Evolutionary conservation across 2,888 invertebrate genomes (phyloP), one percentile per base, ranked within the genome.

Genomic region (Rhamnusium bicolor): DNA sequence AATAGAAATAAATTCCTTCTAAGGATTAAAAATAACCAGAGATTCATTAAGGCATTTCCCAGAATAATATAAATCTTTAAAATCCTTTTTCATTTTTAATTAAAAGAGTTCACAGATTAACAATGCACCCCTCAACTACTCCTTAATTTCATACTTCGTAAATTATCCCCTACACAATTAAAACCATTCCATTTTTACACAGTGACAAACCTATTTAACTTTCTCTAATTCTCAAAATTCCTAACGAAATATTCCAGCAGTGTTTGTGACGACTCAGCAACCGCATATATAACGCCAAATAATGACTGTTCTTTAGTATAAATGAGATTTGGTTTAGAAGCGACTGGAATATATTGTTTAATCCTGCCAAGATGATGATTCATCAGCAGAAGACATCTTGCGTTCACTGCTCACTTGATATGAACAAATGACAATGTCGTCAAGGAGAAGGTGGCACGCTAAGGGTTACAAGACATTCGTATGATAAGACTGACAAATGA

Each of bases 401-500:
- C 69, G 71, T 66, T 65, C 61, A 47, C 62, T 27, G 53, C 70
- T 60, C 76, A 62, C 56, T 73, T 75, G 76, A 74, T 77, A 74
- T 71, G 73, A 73, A 80, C 76, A 78, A 80, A 78, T 78, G 79
- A 73, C 74, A 47, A 66, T 69, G 73, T 73, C 73, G 73, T 69
- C 68, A 61, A 63, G 76, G 56, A 73, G 74, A 74, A 76, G 79
- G 74, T 76, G 74, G 74, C 77, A 73, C 77, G 56, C 56, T 67
- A 76, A 77, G 69, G 74, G 75, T 61, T 74, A 73, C 73, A 76
- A 79, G 76, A 79, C 80, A 72, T 74, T 73, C 71, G 74, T 68
- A 73, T 80, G 83, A 83, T 83, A 82, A 83, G 82, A 74, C 82
- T 82, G 83, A 83, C 83, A 83, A 82, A 83, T 82, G 82, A 81